These are phyloP conservation scores for Orchestes rusci DNA, from an alignment of 2,888 invertebrate genomes.

Conservation along the genomic window DNA sequence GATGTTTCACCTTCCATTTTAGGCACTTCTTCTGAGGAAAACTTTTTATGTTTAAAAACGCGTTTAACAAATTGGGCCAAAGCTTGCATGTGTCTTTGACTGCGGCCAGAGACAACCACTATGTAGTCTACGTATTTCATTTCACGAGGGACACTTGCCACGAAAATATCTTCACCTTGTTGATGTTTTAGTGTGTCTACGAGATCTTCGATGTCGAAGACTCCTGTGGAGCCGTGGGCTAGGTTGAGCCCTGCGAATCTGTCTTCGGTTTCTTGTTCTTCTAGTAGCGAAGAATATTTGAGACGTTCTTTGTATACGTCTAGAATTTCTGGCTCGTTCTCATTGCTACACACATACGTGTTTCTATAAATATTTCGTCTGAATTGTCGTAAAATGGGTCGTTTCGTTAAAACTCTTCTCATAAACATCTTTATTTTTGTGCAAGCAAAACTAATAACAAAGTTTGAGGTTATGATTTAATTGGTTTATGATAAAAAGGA, in stretches of 20 bases:
- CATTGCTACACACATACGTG: too few species aligned
- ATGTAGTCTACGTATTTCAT: constrained; percentile 79
- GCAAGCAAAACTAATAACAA: too few species aligned
- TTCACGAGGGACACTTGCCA: constrained; percentile 65
- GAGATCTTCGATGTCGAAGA: constrained; percentile 83
- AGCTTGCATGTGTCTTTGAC: constrained; percentile 66
- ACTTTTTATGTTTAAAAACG: constrained; percentile 66
- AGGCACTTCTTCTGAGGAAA: constrained; percentile 57
- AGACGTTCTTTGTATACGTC: constrained; percentile 63
- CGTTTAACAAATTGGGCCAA: constrained; percentile 68
- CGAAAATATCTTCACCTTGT: constrained; percentile 74
- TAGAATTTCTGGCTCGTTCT: constrained; percentile 50
- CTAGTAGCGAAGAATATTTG: constrained; percentile 34
- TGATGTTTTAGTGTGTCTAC: constrained; percentile 68
- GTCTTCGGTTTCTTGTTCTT: constrained; percentile 49
- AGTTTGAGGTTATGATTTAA: too few species aligned
- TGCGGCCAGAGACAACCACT: constrained; percentile 70
- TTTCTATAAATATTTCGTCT: too few species aligned
- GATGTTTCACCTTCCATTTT: constrained; percentile 70
- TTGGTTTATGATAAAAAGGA: too few species aligned
- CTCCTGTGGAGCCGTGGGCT: constrained; percentile 64
- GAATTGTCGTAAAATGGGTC: too few species aligned
- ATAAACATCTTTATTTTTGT: too few species aligned
- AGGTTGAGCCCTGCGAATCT: constrained; percentile 58
- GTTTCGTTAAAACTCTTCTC: too few species aligned